These are phyloP conservation scores for Apogon hyalosoma DNA, from an alignment of 2,797 vertebrate species.

Conservation along the genomic window DNA sequence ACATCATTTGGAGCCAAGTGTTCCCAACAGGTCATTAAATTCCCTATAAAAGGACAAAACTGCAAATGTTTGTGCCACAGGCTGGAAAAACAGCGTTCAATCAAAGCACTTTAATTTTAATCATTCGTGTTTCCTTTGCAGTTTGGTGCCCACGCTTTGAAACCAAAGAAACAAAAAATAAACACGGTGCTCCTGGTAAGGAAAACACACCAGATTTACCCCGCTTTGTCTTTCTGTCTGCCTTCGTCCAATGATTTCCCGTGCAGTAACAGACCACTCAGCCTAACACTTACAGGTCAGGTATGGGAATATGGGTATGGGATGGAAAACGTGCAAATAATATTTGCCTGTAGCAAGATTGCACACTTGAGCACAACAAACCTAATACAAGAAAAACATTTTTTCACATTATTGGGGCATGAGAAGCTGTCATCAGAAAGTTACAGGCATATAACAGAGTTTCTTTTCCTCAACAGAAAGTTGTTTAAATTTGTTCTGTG, in stretches of 20 bases:
- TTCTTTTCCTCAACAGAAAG: too few relatives aligned
- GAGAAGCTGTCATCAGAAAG: too few relatives aligned
- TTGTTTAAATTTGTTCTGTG: too few relatives aligned
- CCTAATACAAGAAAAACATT: too few relatives aligned
- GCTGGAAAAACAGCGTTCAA: conserved; percentile 79
- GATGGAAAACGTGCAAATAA: too few relatives aligned
- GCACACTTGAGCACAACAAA: too few relatives aligned
- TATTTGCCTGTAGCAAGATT: too few relatives aligned
- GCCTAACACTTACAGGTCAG: not conserved
- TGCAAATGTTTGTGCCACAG: conserved; percentile 82
- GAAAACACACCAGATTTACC: conserved; percentile 73
- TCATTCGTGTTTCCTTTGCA: conserved; percentile 77
- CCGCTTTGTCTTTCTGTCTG: conserved; percentile 65
- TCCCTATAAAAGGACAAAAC: conserved; percentile 74
- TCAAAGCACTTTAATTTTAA: conserved; percentile 81
- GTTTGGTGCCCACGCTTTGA: conserved; percentile 82
- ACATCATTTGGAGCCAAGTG: conserved; percentile 64
- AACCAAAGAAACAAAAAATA: conserved; percentile 85
- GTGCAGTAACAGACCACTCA: conserved; percentile 12
- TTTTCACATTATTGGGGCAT: too few relatives aligned
- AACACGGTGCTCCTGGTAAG: conserved; percentile 76
- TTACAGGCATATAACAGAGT: too few relatives aligned
- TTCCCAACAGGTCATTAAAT: conserved; percentile 68
- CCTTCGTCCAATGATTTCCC: conserved; percentile 30
- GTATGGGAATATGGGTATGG: too few relatives aligned